These are phyloP conservation scores for Nephrotoma guestfalica DNA, from an alignment of 2,888 invertebrate genomes.

Conservation along the genomic window DNA sequence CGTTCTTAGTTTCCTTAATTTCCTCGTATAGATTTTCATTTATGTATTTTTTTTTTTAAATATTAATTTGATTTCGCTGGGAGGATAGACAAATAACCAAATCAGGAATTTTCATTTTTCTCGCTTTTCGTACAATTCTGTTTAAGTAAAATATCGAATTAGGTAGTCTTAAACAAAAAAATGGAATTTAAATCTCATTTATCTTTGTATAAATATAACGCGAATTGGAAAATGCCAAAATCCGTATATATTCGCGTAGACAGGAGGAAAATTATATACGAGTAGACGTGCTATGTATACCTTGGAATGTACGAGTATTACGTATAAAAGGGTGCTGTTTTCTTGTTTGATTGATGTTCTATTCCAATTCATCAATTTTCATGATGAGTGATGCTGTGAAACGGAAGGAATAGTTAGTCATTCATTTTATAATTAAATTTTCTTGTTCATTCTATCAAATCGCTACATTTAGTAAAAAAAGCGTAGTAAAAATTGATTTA, in stretches of 20 bases:
- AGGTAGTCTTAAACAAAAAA: background rate
- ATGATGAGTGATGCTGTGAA: background rate
- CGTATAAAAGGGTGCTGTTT: background rate
- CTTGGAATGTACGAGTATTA: background rate
- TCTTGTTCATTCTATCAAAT: background rate
- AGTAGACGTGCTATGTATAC: background rate
- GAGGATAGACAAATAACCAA: background rate
- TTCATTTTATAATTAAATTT: background rate
- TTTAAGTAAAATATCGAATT: background rate
- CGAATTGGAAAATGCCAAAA: background rate
- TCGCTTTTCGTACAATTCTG: background rate
- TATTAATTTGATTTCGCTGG: background rate
- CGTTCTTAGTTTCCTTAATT: background rate
- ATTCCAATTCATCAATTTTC: background rate
- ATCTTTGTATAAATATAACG: background rate
- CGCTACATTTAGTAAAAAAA: background rate
- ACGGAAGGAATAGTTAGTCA: background rate
- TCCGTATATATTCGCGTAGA: background rate
- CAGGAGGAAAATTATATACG: background rate
- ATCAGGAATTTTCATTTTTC: background rate
- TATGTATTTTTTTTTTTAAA: background rate
- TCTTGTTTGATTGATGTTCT: background rate
- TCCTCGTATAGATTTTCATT: background rate
- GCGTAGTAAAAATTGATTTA: background rate
- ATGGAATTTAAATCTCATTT: background rate